These are phyloP conservation scores for Synergus umbraculus DNA, from an alignment of 2,888 invertebrate genomes.

Conservation along the genomic window DNA sequence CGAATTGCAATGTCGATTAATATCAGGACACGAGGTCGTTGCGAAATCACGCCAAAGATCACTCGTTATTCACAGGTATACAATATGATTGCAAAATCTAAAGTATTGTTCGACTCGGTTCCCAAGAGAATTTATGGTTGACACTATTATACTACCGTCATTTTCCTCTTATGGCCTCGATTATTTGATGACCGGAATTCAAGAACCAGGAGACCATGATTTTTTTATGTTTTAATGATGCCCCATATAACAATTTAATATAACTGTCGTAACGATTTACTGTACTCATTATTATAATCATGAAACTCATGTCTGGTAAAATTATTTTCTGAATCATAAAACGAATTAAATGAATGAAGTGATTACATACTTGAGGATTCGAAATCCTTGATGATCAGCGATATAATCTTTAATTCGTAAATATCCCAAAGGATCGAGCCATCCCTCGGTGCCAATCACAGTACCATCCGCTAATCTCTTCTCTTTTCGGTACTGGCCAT, in stretches of 20 bases:
- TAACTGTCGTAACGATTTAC: not conserved
- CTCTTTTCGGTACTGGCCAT: constrained; percentile 93
- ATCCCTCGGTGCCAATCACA: constrained; percentile 92
- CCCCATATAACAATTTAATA: not conserved
- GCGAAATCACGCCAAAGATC: constrained; percentile 33
- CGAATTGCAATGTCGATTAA: constrained; percentile 40
- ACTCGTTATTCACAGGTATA: constrained; percentile 28
- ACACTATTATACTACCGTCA: constrained; percentile 28
- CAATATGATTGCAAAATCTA: constrained; percentile 30
- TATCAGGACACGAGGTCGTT: constrained; percentile 35
- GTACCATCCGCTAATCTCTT: constrained; percentile 92
- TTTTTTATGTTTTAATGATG: not conserved
- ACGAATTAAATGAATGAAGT: not conserved
- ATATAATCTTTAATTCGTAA: constrained; percentile 92
- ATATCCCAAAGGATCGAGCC: constrained; percentile 91
- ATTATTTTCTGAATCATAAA: not conserved
- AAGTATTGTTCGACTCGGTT: constrained; percentile 23
- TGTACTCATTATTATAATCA: not conserved
- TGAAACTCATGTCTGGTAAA: not conserved
- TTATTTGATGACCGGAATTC: constrained; percentile 12
- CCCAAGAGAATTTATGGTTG: constrained; percentile 37
- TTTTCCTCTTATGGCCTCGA: constrained; percentile 19
- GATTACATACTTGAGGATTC: constrained; percentile 82
- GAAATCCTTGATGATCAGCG: constrained; percentile 89
- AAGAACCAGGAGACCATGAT: not conserved